Conservation (phyloP, 1,140 invertebrate genomes). For the Aphis gossypii region DNA sequence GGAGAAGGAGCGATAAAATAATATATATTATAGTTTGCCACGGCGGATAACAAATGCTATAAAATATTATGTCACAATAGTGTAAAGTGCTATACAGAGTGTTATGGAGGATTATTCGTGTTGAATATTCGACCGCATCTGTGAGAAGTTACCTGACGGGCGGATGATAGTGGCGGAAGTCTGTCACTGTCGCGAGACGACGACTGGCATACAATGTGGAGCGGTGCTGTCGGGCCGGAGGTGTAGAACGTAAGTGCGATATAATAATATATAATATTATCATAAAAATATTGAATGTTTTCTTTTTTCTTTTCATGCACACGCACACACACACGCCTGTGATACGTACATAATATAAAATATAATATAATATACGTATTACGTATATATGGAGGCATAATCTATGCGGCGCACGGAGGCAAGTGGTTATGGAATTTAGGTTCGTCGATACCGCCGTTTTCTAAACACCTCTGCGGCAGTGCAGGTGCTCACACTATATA, state of each 20-base stretch:
- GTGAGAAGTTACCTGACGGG: not conserved
- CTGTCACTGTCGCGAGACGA: not conserved
- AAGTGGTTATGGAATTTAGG: not conserved
- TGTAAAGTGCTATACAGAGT: not conserved
- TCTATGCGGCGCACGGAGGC: not conserved
- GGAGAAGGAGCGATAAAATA: too few relatives aligned
- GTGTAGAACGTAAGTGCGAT: not conserved
- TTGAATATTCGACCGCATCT: not conserved
- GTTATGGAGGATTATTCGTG: not conserved
- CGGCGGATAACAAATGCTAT: not conserved
- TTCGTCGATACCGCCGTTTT: not conserved
- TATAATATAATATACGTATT: not conserved
- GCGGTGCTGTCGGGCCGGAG: too few relatives aligned
- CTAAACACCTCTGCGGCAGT: not conserved
- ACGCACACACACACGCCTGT: too few relatives aligned
- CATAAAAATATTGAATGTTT: not conserved
- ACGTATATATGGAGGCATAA: not conserved
- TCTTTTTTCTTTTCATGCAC: not conserved
- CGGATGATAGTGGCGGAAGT: not conserved
- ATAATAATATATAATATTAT: not conserved
- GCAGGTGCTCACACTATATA: not conserved
- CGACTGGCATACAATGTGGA: not conserved
- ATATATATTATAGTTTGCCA: too few relatives aligned
- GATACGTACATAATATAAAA: not conserved
- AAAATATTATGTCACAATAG: not conserved